Evolutionary conservation across 2,797 vertebrate genomes (phyloP), one percentile per base, ranked within the genome.

Genomic region (Intellagama lesueurii): DNA sequence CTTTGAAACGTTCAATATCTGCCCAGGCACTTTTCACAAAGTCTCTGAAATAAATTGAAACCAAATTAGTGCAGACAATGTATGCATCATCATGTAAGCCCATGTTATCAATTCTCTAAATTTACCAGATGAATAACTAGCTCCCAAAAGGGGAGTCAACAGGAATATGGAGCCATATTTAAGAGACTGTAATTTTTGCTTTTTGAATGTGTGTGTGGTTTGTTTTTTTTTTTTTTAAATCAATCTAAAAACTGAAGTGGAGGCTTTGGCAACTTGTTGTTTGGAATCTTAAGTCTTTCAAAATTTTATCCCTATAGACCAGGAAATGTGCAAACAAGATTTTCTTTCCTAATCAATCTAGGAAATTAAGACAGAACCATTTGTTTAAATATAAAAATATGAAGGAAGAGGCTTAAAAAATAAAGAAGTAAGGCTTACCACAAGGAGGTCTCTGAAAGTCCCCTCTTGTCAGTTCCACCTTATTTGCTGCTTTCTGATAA

Each of bases 1-100:
- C 98, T 93, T 98, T 98, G 87, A 99, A 99, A 75, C 98, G 97
- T 85, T 98, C 98, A 32, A 99, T 98, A 93, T 99, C 99, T 89
- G 97, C 95, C 98, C 98, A 98, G 2, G 98, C 98, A 91, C 97
- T 97, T 93, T 97, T 98, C 91, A 99, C 97, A 92, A 98, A 98
- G 89, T 99, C 99, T 82, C 98, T 99, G 95, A 83, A 97, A 97
- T 92, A 82, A 88, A 95, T 92, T 86, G 35, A 93, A 32, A 49
- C 60, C 81, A 90, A 66, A 91, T 81, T 82, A 85, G 73, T 92
- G 86, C 12, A 81, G 81, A 35, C 52, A 81, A 26, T 66, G 26
- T 44, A 69, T n/a, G 68, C 14, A 9, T 66, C 70, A 84, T 24
- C 47, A 56, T 19, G 24, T 52, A 81, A 87, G 8, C 4, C 7